Base-by-base conservation (phyloP, 2,797 vertebrate genomes). In the Xiphophorus birchmanni region DNA sequence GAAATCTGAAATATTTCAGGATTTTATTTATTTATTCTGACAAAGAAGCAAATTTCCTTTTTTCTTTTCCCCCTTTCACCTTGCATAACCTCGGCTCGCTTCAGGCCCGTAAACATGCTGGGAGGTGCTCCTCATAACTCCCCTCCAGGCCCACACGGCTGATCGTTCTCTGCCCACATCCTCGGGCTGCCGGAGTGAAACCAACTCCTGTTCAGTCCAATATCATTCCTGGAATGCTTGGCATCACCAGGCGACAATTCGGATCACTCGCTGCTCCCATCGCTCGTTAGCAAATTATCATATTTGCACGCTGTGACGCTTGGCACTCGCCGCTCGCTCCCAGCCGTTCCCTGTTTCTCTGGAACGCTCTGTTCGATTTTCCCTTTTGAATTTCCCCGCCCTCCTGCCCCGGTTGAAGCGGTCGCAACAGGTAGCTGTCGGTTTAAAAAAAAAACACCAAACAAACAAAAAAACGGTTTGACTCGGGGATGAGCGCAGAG, bases 201-300 rank as follows among this genome's bases (percentile, higher is more conserved):
- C 71, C 15, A 65, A 15, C 84, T 87, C 73, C 72, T 52, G 52
- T 73, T 84, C 82, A 81, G 65, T 81, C 83, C 56, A 88, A 91
- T 86, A 79, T 81, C 89, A 93, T 94, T 94, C 88, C 73, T 85
- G 45, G 82, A 94, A 93, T 94, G 87, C 88, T 92, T 94, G 84
- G 89, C 93, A 87, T 82, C 44, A 42, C 78, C 6, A 60, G 71
- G 79, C 67, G 40, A 80, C 86, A 86, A 73, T 77, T 89, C 82
- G 86, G 84, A 82, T 91, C 77, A 86, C 81, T 93, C 86, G 77
- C 84, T 60, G n/a, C 44, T 76, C 52, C 52, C 52, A 21, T 73
- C 45, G 71, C 89, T 80, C 79, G 83, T 84, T 79, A 69, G 83
- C 88, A 84, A 91, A 93, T 92, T 83, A 82, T 76, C 60, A 84